Evolutionary conservation across 2,888 invertebrate species (phyloP).

Genomic region (Polyommatus icarus): DNA sequence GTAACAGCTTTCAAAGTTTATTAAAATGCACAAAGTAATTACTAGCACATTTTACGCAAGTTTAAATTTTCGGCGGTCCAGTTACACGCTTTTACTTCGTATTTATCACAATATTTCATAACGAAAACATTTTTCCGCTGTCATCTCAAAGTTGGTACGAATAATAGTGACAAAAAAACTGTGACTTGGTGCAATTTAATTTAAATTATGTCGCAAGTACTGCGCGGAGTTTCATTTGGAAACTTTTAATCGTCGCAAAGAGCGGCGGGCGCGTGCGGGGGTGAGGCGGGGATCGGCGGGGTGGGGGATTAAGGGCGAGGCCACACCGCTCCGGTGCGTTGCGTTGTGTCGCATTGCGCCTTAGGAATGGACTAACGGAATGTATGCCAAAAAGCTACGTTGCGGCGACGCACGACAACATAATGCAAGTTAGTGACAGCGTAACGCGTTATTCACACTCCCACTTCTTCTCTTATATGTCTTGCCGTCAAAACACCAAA

Average conservation of each 20-base stretch:
- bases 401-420: background rate
- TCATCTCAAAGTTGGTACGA: conserved; percentile 34
- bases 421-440: background rate
- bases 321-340: background rate
- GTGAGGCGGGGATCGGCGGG: background rate
- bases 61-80: conserved; percentile 8
- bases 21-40: background rate
- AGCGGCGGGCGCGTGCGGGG: conserved; percentile 15
- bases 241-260: conserved; percentile 43
- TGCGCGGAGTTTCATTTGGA: conserved; percentile 39
- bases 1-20: background rate
- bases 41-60: background rate
- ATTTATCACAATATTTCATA: conserved; percentile 32
- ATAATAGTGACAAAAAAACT: conserved; percentile 33
- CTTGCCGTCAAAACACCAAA: too few species aligned
- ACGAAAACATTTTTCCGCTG: conserved; percentile 36
- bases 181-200: conserved; percentile 39
- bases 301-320: conserved; percentile 33
- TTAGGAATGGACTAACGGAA: background rate
- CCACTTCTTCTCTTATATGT: too few species aligned
- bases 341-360: background rate
- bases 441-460: too few species aligned
- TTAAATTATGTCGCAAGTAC: conserved; percentile 40
- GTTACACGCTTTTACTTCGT: background rate
- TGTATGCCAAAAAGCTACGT: too few species aligned